phyloP scores from a whole-genome alignment of 2,113 vertebrate genomes.

The Chrysemys picta region DNA sequence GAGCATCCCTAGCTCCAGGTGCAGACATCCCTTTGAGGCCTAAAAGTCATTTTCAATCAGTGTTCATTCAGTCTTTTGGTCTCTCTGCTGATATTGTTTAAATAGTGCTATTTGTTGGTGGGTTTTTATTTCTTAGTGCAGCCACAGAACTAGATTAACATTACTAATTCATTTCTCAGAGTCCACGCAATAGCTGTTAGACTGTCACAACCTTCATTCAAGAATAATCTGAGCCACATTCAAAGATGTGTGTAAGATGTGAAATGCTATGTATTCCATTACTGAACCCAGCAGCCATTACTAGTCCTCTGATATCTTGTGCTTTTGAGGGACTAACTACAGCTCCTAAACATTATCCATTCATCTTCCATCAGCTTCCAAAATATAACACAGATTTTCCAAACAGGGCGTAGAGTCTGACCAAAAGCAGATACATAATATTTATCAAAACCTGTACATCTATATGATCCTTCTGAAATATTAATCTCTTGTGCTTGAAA shows the following conservation, averaged over 20 bases:
- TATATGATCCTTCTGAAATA: background rate
- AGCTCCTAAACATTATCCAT: background rate
- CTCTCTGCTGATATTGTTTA: background rate
- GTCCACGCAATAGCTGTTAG: background rate
- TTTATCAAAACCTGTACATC: background rate
- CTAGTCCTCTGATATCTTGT: background rate
- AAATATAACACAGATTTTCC: background rate
- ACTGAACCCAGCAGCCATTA: background rate
- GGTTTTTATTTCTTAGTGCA: background rate
- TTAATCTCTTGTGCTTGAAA: background rate
- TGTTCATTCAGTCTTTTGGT: background rate
- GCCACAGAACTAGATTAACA: background rate
- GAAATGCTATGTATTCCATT: background rate
- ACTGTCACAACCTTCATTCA: background rate
- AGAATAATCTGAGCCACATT: background rate
- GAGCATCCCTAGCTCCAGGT: background rate
- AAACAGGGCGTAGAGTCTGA: background rate
- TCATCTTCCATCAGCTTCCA: background rate
- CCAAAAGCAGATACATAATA: background rate
- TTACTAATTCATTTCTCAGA: background rate
- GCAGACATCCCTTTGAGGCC: background rate
- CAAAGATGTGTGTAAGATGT: background rate
- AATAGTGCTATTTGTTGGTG: background rate
- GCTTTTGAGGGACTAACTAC: background rate
- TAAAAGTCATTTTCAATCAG: background rate